Evolutionary conservation across 2,888 invertebrate genomes (phyloP), one percentile per base, ranked within the genome.

Genomic region (Chorisops tibialis): DNA sequence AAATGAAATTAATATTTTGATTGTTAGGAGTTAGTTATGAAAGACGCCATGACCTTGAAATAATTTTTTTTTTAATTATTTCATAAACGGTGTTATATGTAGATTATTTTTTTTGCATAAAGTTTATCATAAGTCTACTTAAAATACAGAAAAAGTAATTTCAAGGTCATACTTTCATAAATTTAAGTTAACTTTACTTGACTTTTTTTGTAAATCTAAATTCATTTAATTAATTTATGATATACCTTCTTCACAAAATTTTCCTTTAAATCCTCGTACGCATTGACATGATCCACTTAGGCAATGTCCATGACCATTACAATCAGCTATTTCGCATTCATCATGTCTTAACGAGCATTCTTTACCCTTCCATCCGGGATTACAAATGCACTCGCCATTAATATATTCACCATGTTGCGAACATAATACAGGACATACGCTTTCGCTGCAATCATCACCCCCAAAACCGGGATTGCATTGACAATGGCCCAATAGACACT

Each of bases 321-420:
- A 98, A 76, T 96, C 95, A 24, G 93, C 86, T 72, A 96, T 91
- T 81, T 96, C 95, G 79, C 98, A 99, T 80, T 97, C 96, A 74
- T 95, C 93, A 77, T 94, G 93, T 43, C 94, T 85, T 69, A 97
- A 81, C 48, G 93, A 93, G 78, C 99, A 99, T 78, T 99, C 98
- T 73, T 91, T 91, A 69, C 98, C 98, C 79, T 96, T 98, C 96
- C 96, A 99, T 49, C 96, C 96, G 3, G 93, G 91, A 79, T 96
- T 95, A 78, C 98, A 99, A 73, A 93, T 91, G 75, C 98, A 99
- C 77, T 93, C 91, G 41, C 98, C 97, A 73, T 94, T 93, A 69
- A 93, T 91, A 78, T 97, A 98, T 75, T 96, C 93, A 37, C 99
- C 99, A 67, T 95, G 89, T 74, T 96, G 96, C 73, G 91, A 94